A percentile compares a stretch with the other conserved stretches of the same genome.
These are phyloP conservation scores for Chelonus insularis DNA, from an alignment of 1,140 invertebrate species.

Conservation along the genomic window DNA sequence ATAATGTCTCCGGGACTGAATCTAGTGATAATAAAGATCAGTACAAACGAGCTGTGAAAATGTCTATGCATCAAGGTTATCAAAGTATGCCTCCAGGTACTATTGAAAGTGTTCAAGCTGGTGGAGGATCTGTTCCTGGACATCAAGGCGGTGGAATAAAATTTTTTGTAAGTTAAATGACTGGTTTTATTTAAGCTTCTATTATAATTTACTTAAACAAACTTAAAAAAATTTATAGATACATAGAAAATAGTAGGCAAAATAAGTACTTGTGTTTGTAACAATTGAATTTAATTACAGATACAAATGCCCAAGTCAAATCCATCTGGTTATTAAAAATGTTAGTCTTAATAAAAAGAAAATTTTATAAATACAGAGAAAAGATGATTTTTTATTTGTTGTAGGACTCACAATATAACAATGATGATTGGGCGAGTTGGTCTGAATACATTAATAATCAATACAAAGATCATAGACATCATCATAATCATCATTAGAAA, in stretches of 20 bases:
- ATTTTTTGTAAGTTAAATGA: conserved; percentile 45
- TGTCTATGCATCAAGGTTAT: conserved; percentile 55
- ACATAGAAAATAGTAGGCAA: no score
- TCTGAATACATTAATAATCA: conserved; percentile 39
- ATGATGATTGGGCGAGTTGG: conserved; percentile 35
- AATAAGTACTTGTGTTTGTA: conserved; percentile 38
- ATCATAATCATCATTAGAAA: conserved; percentile 48
- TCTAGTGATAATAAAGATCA: conserved; percentile 18
- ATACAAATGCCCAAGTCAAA: conserved; percentile 52
- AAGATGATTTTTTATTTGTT: conserved; percentile 35
- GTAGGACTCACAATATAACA: conserved; percentile 36
- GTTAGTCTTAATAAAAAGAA: conserved; percentile 39
- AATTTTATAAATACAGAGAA: not conserved
- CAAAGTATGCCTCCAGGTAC: conserved; percentile 53
- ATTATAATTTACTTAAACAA: no score
- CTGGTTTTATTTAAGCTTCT: no score
- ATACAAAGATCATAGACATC: conserved; percentile 40
- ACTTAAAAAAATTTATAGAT: not conserved
- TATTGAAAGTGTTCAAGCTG: conserved; percentile 50
- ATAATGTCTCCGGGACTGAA: conserved; percentile 17
- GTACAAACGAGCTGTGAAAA: conserved; percentile 44
- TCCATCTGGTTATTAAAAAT: conserved; percentile 38
- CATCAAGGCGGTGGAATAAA: conserved; percentile 53
- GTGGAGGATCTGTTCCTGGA: conserved; percentile 46
- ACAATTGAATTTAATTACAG: conserved; percentile 44